Percentiles rank a stretch among this genome's conserved stretches.
Conservation (phyloP, 2,113 vertebrate species). For the Manacus vitellinus region DNA sequence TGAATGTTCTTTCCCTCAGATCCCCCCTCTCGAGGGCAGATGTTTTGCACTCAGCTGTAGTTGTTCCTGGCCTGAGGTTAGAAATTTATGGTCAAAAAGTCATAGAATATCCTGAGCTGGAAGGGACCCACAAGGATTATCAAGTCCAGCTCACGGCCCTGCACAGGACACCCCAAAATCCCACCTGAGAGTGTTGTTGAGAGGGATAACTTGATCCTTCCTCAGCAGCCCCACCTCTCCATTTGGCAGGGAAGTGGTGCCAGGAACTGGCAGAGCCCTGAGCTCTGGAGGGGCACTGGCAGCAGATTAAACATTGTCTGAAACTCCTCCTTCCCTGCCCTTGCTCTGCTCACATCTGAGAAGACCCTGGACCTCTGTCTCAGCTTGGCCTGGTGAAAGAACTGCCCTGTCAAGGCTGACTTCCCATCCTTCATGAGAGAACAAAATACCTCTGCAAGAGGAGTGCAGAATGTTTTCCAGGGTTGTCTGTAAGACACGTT, state of each 20-base stretch:
- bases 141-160: neutral
- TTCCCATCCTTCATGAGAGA: neutral
- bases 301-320: neutral
- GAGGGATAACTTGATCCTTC: neutral
- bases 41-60: neutral
- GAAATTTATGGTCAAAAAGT: neutral
- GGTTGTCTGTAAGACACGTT: neutral
- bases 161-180: neutral
- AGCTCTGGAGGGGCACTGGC: neutral
- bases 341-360: neutral
- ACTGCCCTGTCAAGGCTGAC: neutral
- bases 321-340: neutral
- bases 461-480: neutral
- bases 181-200: neutral
- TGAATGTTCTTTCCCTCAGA: neutral
- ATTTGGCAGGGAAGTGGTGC: neutral
- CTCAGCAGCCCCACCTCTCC: neutral
- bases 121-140: neutral
- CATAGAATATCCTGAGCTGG: neutral
- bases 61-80: neutral
- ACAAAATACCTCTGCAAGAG: rapidly evolving
- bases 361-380: rapidly evolving
- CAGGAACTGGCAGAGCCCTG: neutral
- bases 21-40: neutral
- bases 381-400: neutral